Evolutionary conservation across 1,140 invertebrate species (phyloP), one percentile per base, ranked within the genome.

Genomic region (Bombus confusus): DNA sequence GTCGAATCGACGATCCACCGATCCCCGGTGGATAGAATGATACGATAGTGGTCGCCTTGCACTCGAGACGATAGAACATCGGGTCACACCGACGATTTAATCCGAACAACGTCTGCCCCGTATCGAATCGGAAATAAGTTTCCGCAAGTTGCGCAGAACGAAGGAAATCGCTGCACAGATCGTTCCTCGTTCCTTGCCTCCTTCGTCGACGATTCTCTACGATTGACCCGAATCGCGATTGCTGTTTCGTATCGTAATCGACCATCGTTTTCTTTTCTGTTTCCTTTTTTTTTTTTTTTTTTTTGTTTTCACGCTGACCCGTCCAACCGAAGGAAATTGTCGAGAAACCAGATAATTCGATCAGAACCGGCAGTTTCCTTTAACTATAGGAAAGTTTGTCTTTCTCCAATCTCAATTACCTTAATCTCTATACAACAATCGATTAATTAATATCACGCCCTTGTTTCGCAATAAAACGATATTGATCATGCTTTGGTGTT

Each of bases 51-150:
- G 15, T 8, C n/a, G 15, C 28, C 57, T 57, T 13, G 47, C 25
- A 37, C 52, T 59, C 47, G 74, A 37, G 43, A 75, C 47, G 74
- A 39, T 31, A 41, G 39, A 80, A 81, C 9, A 68, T 47, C 34
- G 15, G n/a, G 37, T 41, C 71, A 43, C 43, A 68, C 73, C 83
- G 77, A 34, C 77, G 77, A 87, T 87, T 87, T 85, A 85, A 87
- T 87, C 77, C 72, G 64, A 87, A 87, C 71, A 87, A 85, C 72
- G 68, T 69, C 64, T 77, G 69, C 3, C 25, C 39, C 59, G 69
- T 79, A 79, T 80, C 82, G 76, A 79, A 34, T 31, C 72, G 77
- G 83, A 87, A 87, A 76, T 76, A 76, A 87, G 86, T 87, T 85
- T 72, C 76, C 83, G 57, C 83, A 47, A 87, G 72, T 87, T 85